Evolutionary conservation across 2,113 vertebrate species (phyloP).

Genomic region (Callipepla californica): DNA sequence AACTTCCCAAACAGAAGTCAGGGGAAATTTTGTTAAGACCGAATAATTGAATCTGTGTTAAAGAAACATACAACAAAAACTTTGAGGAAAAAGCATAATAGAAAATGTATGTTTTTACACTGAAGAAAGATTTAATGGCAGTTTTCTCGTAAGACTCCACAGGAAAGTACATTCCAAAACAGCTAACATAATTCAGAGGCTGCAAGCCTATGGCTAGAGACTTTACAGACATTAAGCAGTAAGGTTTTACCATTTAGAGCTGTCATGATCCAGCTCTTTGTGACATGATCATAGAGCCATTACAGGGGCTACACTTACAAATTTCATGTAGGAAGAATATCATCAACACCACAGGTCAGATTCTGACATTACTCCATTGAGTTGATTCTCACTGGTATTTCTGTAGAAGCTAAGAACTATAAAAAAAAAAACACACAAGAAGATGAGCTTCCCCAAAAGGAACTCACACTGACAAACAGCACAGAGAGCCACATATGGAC

Average conservation of each 20-base stretch:
- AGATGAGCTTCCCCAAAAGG: neutral
- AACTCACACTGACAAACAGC: neutral
- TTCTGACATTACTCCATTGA: neutral
- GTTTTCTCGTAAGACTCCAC: neutral
- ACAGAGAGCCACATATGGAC: fast-evolving
- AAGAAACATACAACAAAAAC: neutral
- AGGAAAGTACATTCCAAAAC: neutral
- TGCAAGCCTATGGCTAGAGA: neutral
- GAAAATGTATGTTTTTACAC: neutral
- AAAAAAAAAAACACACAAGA: neutral
- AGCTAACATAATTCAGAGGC: neutral
- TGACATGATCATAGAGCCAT: neutral
- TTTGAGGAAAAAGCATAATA: neutral
- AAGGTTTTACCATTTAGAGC: neutral
- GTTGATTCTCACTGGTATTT: neutral
- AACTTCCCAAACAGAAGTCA: neutral
- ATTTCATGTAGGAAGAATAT: neutral
- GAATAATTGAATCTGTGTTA: neutral
- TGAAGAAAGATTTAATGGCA: neutral
- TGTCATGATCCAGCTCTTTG: neutral
- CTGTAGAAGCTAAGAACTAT: neutral
- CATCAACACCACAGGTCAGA: neutral
- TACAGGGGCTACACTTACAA: neutral
- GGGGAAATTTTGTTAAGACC: neutral
- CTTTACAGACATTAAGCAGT: neutral